Evolutionary conservation across 2,888 invertebrate genomes (phyloP), one percentile per base, ranked within the genome.

Genomic region (Alitta virens): DNA sequence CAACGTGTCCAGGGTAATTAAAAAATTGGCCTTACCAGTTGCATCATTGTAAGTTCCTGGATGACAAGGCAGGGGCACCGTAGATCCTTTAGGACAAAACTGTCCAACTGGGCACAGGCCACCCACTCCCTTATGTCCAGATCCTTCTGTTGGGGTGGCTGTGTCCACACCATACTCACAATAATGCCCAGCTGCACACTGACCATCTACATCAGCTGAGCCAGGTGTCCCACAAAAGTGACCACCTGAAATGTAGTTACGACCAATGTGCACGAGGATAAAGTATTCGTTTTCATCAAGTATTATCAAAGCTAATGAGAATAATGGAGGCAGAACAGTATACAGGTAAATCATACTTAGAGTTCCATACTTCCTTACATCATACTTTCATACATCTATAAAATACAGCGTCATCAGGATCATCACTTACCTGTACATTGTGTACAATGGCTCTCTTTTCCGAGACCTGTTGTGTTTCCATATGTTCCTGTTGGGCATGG

Each of bases 121-220:
- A 9, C 79, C 79, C 2, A 65, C 62, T 1, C 79, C 78, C 27
- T 69, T 74, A 25, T 66, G 64, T 7, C 52, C 21, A 7, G 52
- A 16, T 2, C 21, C 43, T 21, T 49, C 65, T 16, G 69, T 66
- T 1, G 79, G 79, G 54, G 72, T 66, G 0, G 73, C 68, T 60
- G 74, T 74, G 65, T 66, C 74, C 1, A 78, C 74, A 0, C 72
- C 72, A 7, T 77, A 76, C 16, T 75, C 72, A 56, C 79, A 80
- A 70, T 75, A 80, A 72, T 74, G 78, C 7, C 79, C 79, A 14
- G 70, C 72, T 1, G 72, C 60, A 66, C 79, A 80, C 27, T 69
- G 63, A 1, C 76, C 78, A 58, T 76, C 73, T 14, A 73, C 72
- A 18, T 64, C 67, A 0, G 74, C 60, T 0, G 71, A 70, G 5